A percentile compares a stretch with the other conserved stretches of the same genome.
These are phyloP conservation scores for Arctocebus calabarensis DNA, from an alignment of 2,797 vertebrate genomes.

Conservation along the genomic window DNA sequence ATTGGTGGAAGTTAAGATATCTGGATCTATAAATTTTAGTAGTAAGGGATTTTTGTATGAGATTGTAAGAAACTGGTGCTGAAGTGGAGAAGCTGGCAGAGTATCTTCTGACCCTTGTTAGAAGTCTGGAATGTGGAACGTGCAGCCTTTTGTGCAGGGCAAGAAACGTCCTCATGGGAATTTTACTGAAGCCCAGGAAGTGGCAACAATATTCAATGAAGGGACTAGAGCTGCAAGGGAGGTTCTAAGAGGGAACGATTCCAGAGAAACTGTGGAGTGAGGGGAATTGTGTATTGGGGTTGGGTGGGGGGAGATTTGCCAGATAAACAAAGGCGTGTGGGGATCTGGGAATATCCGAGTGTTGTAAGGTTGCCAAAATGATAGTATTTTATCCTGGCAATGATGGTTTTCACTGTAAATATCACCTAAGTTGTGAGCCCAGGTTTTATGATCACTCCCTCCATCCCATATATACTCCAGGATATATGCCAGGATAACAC, in stretches of 20 bases:
- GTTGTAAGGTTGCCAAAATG: background rate
- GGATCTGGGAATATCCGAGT: background rate
- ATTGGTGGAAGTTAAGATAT: background rate
- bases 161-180: background rate
- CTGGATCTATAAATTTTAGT: background rate
- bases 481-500: background rate
- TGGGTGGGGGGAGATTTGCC: background rate
- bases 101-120: background rate
- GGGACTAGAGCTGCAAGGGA: background rate
- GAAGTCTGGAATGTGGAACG: background rate
- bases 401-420: background rate
- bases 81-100: background rate
- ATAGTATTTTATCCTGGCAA: background rate
- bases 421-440: background rate
- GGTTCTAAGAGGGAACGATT: background rate
- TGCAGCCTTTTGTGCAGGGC: background rate
- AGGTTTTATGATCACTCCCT: background rate
- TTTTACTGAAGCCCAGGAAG: background rate
- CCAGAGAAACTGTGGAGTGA: background rate
- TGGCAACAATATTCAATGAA: background rate
- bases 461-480: background rate
- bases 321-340: background rate
- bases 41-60: background rate
- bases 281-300: background rate
- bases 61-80: background rate